Conservation (phyloP, 2,797 vertebrate genomes). For the Synaphobranchus kaupii region DNA sequence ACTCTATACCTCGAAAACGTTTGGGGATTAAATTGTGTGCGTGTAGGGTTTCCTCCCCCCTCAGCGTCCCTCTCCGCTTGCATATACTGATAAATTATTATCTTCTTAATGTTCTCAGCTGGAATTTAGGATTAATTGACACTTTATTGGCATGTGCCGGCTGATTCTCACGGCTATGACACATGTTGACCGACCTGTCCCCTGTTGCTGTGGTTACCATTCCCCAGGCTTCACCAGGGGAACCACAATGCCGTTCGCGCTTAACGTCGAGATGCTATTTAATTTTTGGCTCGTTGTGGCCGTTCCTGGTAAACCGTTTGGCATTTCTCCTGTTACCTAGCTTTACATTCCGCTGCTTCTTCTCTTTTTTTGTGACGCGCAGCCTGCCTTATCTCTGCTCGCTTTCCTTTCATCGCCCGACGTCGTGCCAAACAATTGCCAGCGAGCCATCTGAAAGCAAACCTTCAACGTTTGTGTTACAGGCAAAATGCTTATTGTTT, state of each 20-base stretch:
- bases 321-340: background rate
- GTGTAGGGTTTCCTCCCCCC: too few relatives aligned
- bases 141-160: background rate
- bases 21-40: background rate
- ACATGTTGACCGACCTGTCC: background rate
- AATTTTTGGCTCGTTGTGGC: background rate
- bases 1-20: background rate
- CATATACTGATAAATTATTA: background rate
- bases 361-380: background rate
- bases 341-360: background rate
- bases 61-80: background rate
- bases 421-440: conserved; percentile 44
- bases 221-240: background rate
- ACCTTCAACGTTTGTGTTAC: conserved; percentile 41
- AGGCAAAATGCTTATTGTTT: conserved; percentile 60
- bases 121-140: background rate
- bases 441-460: conserved; percentile 55
- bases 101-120: background rate
- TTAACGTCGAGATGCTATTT: background rate
- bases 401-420: background rate
- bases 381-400: background rate
- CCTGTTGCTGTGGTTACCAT: conserved; percentile 14
- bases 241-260: background rate
- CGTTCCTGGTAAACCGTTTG: background rate
- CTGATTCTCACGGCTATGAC: background rate